A percentile compares a stretch with the other conserved stretches of the same genome.
Conservation (phyloP, 2,113 vertebrate genomes). For the Pelvicachromis taeniatus region DNA sequence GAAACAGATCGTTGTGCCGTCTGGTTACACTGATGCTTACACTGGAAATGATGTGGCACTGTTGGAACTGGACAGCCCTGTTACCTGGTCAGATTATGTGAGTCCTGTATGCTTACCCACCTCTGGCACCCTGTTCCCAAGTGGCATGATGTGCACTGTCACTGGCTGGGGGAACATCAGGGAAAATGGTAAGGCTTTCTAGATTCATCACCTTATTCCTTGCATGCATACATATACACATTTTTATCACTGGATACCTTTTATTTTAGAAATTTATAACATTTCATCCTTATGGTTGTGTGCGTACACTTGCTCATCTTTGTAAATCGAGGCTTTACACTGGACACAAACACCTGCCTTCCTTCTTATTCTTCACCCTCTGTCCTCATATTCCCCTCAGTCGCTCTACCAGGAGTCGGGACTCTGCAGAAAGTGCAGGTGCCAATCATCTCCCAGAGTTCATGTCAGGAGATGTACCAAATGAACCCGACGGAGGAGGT, state of each 20-base stretch:
- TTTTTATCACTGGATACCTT: background rate
- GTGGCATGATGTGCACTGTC: slow-evolving; percentile 61
- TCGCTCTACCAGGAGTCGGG: slow-evolving; percentile 51
- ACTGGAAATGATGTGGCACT: slow-evolving; percentile 69
- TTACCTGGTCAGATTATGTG: slow-evolving; percentile 59
- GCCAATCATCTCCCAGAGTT: slow-evolving; percentile 67
- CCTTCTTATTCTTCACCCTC: background rate
- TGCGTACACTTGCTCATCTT: background rate
- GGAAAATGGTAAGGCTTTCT: slow-evolving; percentile 51
- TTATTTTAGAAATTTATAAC: background rate
- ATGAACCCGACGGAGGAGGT: slow-evolving; percentile 12
- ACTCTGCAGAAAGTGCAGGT: slow-evolving; percentile 72
- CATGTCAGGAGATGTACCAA: slow-evolving; percentile 71
- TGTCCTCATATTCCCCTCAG: slow-evolving; percentile 21
- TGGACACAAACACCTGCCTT: background rate
- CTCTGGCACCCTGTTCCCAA: slow-evolving; percentile 46
- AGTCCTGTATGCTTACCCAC: slow-evolving; percentile 68
- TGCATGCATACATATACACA: background rate
- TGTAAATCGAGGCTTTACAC: background rate
- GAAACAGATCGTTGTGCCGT: slow-evolving; percentile 55
- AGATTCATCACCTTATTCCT: background rate
- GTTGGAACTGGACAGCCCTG: slow-evolving; percentile 51
- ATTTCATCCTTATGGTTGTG: background rate
- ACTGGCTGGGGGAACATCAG: slow-evolving; percentile 75
- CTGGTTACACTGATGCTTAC: slow-evolving; percentile 65